Conservation (phyloP, 2,113 vertebrate species). For the Eulacestoma nigropectus region DNA sequence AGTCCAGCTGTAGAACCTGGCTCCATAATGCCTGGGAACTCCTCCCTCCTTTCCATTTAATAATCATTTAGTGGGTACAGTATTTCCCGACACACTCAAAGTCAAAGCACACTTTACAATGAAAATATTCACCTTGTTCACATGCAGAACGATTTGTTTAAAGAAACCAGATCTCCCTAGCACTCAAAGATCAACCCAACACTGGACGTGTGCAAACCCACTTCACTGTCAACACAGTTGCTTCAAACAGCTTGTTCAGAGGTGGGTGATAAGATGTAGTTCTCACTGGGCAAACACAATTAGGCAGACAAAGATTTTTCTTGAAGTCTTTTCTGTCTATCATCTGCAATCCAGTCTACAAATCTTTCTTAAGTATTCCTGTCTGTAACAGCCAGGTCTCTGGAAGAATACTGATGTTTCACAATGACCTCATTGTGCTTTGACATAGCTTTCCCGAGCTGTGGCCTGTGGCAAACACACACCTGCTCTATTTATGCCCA, state of each 20-base stretch:
- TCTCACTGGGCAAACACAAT: slow-evolving; percentile 5
- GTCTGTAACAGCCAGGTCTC: slow-evolving; percentile 71
- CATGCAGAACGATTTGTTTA: slow-evolving; percentile 22
- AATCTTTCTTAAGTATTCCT: slow-evolving; percentile 61
- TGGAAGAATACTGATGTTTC: slow-evolving; percentile 74
- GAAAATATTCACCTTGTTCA: slow-evolving; percentile 39
- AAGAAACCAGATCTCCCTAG: slow-evolving; percentile 29
- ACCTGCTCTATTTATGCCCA: slow-evolving; percentile 83
- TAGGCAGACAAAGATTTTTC: slow-evolving; percentile 34
- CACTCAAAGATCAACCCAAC: slow-evolving; percentile 27
- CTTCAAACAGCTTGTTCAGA: slow-evolving; percentile 23
- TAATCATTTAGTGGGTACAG: slow-evolving; percentile 3
- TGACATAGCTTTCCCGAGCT: slow-evolving; percentile 72
- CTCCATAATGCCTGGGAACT: slow-evolving; percentile 34
- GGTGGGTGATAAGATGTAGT: not conserved
- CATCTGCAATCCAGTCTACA: slow-evolving; percentile 66
- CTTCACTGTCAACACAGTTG: not conserved
- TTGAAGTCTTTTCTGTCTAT: slow-evolving; percentile 44
- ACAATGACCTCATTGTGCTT: slow-evolving; percentile 80
- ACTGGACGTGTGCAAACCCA: not conserved
- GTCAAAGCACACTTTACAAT: slow-evolving; percentile 8
- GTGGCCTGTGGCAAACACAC: slow-evolving; percentile 78
- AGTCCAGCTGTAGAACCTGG: slow-evolving; percentile 16
- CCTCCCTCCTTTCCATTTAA: slow-evolving; percentile 47
- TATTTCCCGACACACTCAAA: slow-evolving; percentile 20